Conservation (phyloP, 2,797 vertebrate genomes). For the Etheostoma nigrum region DNA sequence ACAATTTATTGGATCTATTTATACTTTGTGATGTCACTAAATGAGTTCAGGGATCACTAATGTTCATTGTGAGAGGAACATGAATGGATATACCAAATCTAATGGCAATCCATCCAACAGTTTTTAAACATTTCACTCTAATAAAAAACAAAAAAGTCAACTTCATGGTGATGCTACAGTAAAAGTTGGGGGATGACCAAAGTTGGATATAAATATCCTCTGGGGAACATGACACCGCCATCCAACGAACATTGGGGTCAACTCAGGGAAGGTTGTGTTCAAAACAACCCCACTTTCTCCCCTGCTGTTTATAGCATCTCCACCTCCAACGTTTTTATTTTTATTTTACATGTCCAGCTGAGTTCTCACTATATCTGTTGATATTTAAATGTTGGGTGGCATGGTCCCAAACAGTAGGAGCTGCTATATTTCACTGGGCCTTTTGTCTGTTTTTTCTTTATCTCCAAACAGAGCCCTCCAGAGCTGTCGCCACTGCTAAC, state of each 20-base stretch:
- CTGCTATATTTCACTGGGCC: slow-evolving; percentile 59
- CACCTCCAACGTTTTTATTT: slow-evolving; percentile 43
- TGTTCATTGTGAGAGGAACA: background rate
- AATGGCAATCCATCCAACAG: background rate
- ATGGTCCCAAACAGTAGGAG: slow-evolving; percentile 44
- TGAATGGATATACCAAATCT: no score
- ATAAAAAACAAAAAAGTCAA: background rate
- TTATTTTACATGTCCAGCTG: slow-evolving; percentile 59
- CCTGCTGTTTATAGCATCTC: slow-evolving; percentile 57
- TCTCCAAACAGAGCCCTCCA: slow-evolving; percentile 45
- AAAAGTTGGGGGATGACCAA: background rate
- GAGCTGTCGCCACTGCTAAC: slow-evolving; percentile 45
- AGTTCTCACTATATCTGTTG: slow-evolving; percentile 68
- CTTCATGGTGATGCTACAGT: background rate
- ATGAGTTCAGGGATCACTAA: slow-evolving; percentile 4
- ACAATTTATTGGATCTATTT: background rate
- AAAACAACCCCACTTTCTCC: slow-evolving; percentile 64
- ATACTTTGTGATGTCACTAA: background rate
- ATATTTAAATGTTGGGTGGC: slow-evolving; percentile 64
- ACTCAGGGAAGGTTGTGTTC: slow-evolving; percentile 41
- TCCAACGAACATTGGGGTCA: slow-evolving; percentile 17
- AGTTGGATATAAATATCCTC: background rate
- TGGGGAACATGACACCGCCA: background rate
- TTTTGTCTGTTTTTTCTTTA: slow-evolving; percentile 66
- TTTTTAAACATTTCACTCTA: background rate